Percentiles rank a stretch among this genome's conserved stretches.
These are phyloP conservation scores for Suillia variegata DNA, from an alignment of 2,888 invertebrate species.

Conservation along the genomic window DNA sequence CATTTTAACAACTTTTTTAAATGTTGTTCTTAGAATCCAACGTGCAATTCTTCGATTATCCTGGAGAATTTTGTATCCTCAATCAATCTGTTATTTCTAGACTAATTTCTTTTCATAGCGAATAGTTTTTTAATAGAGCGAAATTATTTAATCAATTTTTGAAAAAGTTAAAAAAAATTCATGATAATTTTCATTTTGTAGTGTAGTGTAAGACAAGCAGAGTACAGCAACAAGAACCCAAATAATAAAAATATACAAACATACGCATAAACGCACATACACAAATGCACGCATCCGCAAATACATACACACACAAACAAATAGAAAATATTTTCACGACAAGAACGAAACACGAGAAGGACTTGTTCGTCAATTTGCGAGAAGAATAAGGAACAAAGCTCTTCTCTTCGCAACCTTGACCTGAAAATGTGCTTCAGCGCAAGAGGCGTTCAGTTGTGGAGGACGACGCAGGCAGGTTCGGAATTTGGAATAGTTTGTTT, in stretches of 20 bases:
- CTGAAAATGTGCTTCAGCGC: slow-evolving; percentile 49
- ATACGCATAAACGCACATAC: neutral
- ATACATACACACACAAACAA: neutral
- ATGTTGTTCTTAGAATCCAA: no score
- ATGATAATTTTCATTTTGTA: neutral
- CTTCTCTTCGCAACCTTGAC: slow-evolving; percentile 52
- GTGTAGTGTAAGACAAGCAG: no score
- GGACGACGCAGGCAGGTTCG: slow-evolving; percentile 8
- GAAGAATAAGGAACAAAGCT: no score
- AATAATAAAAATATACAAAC: neutral
- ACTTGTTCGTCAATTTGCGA: slow-evolving; percentile 9
- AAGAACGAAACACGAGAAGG: neutral
- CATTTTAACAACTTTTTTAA: no score
- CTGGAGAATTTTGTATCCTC: no score
- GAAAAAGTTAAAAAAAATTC: neutral
- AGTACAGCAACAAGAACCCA: neutral
- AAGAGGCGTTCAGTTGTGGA: neutral
- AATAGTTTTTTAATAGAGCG: no score
- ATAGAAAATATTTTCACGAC: neutral
- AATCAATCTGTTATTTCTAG: no score
- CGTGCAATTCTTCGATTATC: no score
- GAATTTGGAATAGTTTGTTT: neutral
- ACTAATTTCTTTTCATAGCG: no score
- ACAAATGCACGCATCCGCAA: neutral
- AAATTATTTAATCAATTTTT: no score